phyloP scores from a whole-genome alignment of 2,888 invertebrate genomes.

The Plagiodera versicolora region DNA sequence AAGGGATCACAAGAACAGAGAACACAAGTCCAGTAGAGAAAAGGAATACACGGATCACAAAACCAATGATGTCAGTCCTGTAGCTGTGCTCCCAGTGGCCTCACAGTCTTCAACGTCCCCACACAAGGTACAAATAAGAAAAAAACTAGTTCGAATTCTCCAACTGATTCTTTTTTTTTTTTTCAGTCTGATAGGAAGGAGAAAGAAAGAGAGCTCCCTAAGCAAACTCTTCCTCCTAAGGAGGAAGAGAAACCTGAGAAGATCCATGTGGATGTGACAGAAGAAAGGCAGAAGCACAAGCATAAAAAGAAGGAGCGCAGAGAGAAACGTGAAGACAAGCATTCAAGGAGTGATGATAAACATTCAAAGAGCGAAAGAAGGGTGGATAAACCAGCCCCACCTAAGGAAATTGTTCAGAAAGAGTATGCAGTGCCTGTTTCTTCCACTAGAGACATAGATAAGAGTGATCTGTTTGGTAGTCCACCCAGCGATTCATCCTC shows the following conservation, averaged over 20 bases:
- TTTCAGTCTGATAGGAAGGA: slow-evolving; percentile 57
- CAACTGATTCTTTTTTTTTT: slow-evolving; percentile 1
- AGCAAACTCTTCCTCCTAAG: slow-evolving; percentile 36
- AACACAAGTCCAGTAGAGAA: slow-evolving; percentile 45
- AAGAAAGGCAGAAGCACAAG: slow-evolving; percentile 56
- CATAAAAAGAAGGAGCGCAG: slow-evolving; percentile 58
- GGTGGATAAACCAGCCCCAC: slow-evolving; percentile 29
- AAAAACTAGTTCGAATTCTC: not conserved
- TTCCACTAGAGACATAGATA: slow-evolving; percentile 35
- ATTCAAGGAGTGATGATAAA: slow-evolving; percentile 59
- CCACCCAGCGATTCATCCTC: slow-evolving; percentile 34
- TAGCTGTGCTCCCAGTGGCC: slow-evolving; percentile 19
- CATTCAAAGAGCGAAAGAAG: slow-evolving; percentile 46
- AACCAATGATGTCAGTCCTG: slow-evolving; percentile 30
- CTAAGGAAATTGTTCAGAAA: slow-evolving; percentile 25
- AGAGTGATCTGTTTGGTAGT: slow-evolving; percentile 39
- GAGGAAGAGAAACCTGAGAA: slow-evolving; percentile 47
- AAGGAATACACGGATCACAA: slow-evolving; percentile 26
- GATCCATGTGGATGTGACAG: slow-evolving; percentile 44
- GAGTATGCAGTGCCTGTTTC: slow-evolving; percentile 8
- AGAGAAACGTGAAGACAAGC: slow-evolving; percentile 63
- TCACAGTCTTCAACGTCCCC: slow-evolving; percentile 17
- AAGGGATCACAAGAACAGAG: slow-evolving; percentile 58
- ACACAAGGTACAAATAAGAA: not conserved
- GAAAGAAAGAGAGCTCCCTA: slow-evolving; percentile 58